Evolutionary conservation across 2,113 vertebrate genomes (phyloP).

Genomic region (Crotalus viridis): DNA sequence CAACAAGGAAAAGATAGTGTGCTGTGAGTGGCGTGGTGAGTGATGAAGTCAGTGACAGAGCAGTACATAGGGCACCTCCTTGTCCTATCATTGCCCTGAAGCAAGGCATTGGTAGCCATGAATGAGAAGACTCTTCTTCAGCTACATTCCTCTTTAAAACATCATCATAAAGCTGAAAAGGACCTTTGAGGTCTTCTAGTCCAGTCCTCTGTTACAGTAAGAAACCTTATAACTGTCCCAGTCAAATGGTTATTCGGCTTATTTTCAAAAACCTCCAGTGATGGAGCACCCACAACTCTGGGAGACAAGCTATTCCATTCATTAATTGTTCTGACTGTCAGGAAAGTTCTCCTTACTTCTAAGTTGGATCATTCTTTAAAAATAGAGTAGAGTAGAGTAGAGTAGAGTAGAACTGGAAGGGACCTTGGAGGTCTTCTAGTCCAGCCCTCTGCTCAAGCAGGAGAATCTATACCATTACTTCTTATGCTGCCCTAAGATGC

Average conservation of each 20-base stretch:
- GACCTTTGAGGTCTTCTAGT: background rate
- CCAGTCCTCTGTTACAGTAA: background rate
- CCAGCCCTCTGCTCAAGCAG: no score
- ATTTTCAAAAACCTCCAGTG: background rate
- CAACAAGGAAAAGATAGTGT: background rate
- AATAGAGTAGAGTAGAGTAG: background rate
- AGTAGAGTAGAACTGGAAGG: no score
- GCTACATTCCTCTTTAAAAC: background rate
- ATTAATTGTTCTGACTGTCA: background rate
- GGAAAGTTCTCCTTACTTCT: background rate
- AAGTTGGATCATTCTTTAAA: background rate
- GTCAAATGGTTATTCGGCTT: background rate
- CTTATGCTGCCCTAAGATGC: background rate
- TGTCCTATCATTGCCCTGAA: background rate
- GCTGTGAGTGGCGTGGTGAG: background rate
- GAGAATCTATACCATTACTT: background rate
- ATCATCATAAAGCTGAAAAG: background rate
- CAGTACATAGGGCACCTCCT: background rate
- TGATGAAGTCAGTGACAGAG: background rate
- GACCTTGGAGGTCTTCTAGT: no score
- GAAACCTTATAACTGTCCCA: background rate
- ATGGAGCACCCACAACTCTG: background rate
- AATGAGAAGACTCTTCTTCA: background rate
- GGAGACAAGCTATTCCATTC: background rate
- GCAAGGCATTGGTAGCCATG: background rate